A percentile compares a stretch with the other conserved stretches of the same genome.
Conservation (phyloP, 2,113 vertebrate species). For the Spermophilus dauricus region DNA sequence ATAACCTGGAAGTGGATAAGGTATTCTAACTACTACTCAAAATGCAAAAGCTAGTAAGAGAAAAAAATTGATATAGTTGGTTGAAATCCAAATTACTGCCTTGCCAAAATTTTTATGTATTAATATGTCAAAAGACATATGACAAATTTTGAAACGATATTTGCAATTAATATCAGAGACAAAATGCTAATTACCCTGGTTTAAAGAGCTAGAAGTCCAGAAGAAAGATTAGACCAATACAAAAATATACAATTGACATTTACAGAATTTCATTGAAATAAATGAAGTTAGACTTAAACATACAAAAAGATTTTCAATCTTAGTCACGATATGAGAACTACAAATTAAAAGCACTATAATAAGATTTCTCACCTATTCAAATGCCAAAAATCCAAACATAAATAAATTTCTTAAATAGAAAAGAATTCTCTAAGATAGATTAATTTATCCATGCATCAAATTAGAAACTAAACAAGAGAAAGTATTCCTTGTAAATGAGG, state of each 20-base stretch:
- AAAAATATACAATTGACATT: neutral
- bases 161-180: neutral
- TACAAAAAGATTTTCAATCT: conserved; percentile 18
- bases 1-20: neutral
- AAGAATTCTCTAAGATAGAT: neutral
- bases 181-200: neutral
- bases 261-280: neutral
- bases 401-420: neutral
- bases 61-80: neutral
- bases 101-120: neutral
- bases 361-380: neutral
- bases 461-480: neutral
- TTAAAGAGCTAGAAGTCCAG: neutral
- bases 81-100: neutral
- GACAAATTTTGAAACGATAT: neutral
- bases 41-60: neutral
- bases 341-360: neutral
- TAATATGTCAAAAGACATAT: neutral
- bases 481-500: neutral
- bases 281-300: neutral
- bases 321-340: neutral
- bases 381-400: neutral
- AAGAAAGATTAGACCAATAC: neutral
- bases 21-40: neutral
- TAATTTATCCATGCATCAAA: neutral